Percentiles rank a stretch among this genome's conserved stretches.
Evolutionary conservation across 1,140 invertebrate genomes (phyloP).

Genomic region (Drosophila navojoa): DNA sequence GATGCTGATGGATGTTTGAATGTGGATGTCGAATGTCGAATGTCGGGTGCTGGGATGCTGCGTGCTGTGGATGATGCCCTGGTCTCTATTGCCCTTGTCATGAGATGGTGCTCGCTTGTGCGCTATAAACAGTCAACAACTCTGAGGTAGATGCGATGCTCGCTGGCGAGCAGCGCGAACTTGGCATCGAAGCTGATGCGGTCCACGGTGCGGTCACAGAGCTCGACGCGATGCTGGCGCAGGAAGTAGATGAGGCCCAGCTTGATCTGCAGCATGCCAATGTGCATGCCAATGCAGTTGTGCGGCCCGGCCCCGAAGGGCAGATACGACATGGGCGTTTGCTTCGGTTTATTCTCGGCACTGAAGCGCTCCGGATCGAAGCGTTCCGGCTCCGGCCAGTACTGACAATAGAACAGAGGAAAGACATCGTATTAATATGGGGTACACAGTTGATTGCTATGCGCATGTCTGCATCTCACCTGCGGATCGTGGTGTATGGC

Average conservation of each 20-base stretch:
- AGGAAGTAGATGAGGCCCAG: constrained; percentile 83
- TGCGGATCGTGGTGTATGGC: constrained; percentile 78
- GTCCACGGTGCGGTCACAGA: constrained; percentile 74
- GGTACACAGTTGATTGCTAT: too few species aligned
- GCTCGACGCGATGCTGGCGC: constrained; percentile 70
- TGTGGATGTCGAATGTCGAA: constrained; percentile 2
- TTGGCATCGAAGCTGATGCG: constrained; percentile 70
- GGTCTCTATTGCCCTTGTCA: constrained; percentile 6
- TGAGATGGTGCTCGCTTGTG: constrained; percentile 2
- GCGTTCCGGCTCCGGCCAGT: constrained; percentile 81
- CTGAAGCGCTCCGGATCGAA: constrained; percentile 83
- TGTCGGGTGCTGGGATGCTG: neutral
- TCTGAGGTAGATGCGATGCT: constrained; percentile 77
- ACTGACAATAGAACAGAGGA: constrained; percentile 35
- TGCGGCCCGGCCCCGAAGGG: constrained; percentile 88
- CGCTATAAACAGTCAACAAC: constrained; percentile 73
- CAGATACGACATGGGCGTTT: constrained; percentile 84
- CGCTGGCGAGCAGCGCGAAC: constrained; percentile 70
- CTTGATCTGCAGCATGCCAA: constrained; percentile 85
- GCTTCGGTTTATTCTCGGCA: constrained; percentile 61
- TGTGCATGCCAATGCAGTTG: constrained; percentile 86
- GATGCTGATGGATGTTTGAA: constrained; percentile 1
- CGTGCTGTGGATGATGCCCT: neutral
- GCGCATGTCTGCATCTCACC: constrained; percentile 43
- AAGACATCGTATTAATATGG: too few species aligned